phyloP scores from a whole-genome alignment of 2,113 vertebrate genomes.

The Brachypodius melanocephalos region DNA sequence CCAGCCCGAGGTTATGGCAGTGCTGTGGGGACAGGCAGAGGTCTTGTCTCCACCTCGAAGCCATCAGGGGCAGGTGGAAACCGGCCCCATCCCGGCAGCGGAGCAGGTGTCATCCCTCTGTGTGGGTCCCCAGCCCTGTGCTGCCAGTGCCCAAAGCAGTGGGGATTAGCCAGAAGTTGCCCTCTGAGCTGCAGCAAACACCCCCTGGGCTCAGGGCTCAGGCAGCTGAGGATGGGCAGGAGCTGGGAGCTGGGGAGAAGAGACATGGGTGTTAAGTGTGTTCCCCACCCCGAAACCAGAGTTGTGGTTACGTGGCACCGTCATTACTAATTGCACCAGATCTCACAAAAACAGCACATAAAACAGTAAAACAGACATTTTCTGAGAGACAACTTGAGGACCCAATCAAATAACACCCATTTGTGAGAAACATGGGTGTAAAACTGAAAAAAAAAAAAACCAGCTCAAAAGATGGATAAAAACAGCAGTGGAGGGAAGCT shows the following conservation, averaged over 20 bases:
- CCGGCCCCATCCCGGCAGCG: accelerated
- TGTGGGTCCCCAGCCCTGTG: not conserved
- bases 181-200: not conserved
- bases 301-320: not conserved
- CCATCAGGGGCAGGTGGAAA: not conserved
- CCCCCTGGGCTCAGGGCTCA: accelerated
- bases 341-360: accelerated
- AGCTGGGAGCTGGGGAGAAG: accelerated
- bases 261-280: accelerated
- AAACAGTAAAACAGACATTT: accelerated
- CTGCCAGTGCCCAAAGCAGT: not conserved
- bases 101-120: not conserved
- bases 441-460: not conserved
- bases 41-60: too few relatives aligned
- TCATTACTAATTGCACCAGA: accelerated
- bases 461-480: not conserved
- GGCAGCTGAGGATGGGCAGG: not conserved
- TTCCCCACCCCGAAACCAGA: accelerated
- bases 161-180: not conserved
- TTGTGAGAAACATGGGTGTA: not conserved
- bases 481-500: not conserved
- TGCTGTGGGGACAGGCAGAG: accelerated
- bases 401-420: accelerated
- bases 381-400: accelerated
- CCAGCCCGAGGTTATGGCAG: accelerated